A percentile compares a stretch with the other conserved stretches of the same genome.
Evolutionary conservation across 1,140 invertebrate genomes (phyloP).

Genomic region (Camponotus floridanus): DNA sequence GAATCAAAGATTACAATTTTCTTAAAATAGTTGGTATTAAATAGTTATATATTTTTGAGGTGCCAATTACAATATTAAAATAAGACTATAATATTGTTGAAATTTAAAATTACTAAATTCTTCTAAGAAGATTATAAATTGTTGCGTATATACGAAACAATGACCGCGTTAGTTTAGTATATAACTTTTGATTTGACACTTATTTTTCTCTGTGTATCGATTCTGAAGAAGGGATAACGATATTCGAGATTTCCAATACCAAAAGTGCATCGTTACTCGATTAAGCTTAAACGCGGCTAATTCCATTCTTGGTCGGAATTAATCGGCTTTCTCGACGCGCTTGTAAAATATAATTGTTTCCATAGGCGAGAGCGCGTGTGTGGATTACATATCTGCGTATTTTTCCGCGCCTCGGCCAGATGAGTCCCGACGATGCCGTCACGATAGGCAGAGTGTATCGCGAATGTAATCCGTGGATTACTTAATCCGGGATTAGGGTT

Average conservation of each 20-base stretch:
- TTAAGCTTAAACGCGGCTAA: constrained; percentile 1
- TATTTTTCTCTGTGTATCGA: too few species aligned
- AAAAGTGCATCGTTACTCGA: background rate
- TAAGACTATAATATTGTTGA: too few species aligned
- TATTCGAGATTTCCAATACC: constrained; percentile 1
- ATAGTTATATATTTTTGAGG: too few species aligned
- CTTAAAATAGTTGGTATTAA: too few species aligned
- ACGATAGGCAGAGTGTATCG: background rate
- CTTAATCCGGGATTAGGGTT: constrained; percentile 17
- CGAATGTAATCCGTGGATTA: constrained; percentile 4
- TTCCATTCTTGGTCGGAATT: background rate
- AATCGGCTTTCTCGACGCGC: background rate
- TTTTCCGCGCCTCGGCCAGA: background rate
- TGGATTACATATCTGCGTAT: background rate
- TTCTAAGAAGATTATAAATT: too few species aligned
- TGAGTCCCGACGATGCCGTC: background rate
- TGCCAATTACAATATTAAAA: too few species aligned
- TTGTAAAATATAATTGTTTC: background rate
- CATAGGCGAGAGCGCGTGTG: background rate
- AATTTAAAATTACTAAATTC: too few species aligned
- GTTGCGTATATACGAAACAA: too few species aligned
- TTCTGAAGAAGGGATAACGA: background rate
- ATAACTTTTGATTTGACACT: too few species aligned
- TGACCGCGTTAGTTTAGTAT: too few species aligned
- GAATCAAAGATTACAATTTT: too few species aligned